These are phyloP conservation scores for Uloborus plumipes DNA, from an alignment of 2,888 invertebrate genomes.

Conservation along the genomic window DNA sequence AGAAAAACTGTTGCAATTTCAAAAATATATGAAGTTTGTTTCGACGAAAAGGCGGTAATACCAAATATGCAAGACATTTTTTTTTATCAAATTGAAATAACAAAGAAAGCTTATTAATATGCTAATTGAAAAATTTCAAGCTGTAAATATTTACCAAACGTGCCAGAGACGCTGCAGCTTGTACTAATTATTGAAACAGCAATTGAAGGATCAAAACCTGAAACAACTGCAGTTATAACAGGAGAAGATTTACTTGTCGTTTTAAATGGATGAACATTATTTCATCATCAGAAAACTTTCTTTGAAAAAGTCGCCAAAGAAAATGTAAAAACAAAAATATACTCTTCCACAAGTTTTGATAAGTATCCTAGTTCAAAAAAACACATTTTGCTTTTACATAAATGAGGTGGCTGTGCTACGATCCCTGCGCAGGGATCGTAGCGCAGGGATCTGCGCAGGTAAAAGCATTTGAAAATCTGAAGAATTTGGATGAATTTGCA, in stretches of 20 bases:
- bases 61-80: not conserved
- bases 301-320: no score
- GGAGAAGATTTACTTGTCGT: constrained; percentile 4
- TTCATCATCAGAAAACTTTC: no score
- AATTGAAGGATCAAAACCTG: constrained; percentile 7
- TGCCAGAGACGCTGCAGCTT: constrained; percentile 5
- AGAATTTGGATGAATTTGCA: no score
- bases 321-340: no score
- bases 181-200: constrained; percentile 9
- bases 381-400: no score
- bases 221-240: not conserved
- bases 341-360: no score
- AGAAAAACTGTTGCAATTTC: constrained; percentile 14
- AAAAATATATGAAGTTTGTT: constrained; percentile 9
- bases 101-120: not conserved
- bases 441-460: no score
- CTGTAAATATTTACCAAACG: constrained; percentile 7
- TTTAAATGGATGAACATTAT: no score
- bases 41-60: constrained; percentile 4
- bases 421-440: no score
- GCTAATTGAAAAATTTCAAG: constrained; percentile 5
- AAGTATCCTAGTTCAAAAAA: no score
- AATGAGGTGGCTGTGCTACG: no score
- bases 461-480: no score
- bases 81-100: constrained; percentile 5